Evolutionary conservation across 1,140 invertebrate genomes (phyloP), one percentile per base, ranked within the genome.

Genomic region (Danaus plexippus): DNA sequence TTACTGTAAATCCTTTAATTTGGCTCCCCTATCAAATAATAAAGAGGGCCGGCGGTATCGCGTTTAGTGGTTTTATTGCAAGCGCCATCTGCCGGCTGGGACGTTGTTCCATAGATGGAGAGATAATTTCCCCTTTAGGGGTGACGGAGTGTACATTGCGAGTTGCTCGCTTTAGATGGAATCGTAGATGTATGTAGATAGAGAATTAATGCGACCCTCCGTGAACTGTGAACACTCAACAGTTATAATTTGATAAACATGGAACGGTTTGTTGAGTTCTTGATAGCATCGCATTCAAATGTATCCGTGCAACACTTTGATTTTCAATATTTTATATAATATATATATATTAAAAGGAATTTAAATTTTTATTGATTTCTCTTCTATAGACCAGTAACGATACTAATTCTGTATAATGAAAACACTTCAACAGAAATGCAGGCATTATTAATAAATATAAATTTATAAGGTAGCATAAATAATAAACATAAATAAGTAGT

Each of bases 11-110:
- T 87, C 83, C 83, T 87, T 87, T 87, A 87, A 87, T 87, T 87
- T 87, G 81, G 76, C 77, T 84, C 79, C 77, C 74, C 81, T 80
- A 83, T 84, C 80, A 82, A 86, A 86, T 84, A 83, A 84, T 86
- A 86, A 79, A 80, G 79, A 70, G 67, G 63, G 64, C 70, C 71
- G 67, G 74, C 78, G 80, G 84, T 84, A 85, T 81, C 78, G 75
- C 84, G 77, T 86, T 87, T 83, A 85, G 84, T 84, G 84, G 84
- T 87, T 87, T 85, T 85, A 85, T 87, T 85, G 80, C 80, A 80
- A 84, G 81, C 79, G 78, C 84, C 81, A 87, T 87, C 84, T 87
- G 84, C 79, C 77, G 79, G 73, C 66, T 64, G 67, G 68, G 64
- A 66, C 65, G 64, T 44, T 44, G 42, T 50, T 61, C 50, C 42